A percentile compares a stretch with the other conserved stretches of the same genome.
phyloP scores from a whole-genome alignment of 2,888 invertebrate species.

The Polydrusus cervinus region DNA sequence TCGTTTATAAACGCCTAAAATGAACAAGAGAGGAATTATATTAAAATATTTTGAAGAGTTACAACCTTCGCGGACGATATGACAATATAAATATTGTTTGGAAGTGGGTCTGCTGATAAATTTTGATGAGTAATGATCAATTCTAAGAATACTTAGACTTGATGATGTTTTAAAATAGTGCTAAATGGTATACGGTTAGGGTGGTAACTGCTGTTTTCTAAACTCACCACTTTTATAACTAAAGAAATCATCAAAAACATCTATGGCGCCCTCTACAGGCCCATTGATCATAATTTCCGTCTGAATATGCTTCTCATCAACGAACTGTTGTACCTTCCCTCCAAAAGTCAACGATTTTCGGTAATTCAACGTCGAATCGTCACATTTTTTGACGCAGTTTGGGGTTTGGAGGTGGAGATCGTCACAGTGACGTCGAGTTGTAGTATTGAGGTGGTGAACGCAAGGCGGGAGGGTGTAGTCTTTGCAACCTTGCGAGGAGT shows the following conservation, averaged over 20 bases:
- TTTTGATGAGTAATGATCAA: too few relatives aligned
- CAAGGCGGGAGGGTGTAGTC: conserved; percentile 54
- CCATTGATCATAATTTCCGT: conserved; percentile 77
- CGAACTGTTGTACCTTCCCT: conserved; percentile 38
- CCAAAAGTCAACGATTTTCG: conserved; percentile 52
- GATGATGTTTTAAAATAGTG: too few relatives aligned
- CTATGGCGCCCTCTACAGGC: conserved; percentile 48
- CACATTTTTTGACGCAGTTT: conserved; percentile 44
- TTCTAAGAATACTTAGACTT: too few relatives aligned
- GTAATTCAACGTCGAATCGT: conserved; percentile 40
- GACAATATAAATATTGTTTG: too few relatives aligned
- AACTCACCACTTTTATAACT: conserved; percentile 49
- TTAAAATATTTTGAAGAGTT: too few relatives aligned
- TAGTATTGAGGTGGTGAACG: conserved; percentile 42
- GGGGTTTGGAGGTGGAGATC: conserved; percentile 38
- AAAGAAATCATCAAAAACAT: conserved; percentile 51
- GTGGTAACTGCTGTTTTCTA: too few relatives aligned
- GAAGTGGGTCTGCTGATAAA: too few relatives aligned
- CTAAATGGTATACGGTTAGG: too few relatives aligned
- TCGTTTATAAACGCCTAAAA: conserved; percentile 81
- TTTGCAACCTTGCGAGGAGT: conserved; percentile 63
- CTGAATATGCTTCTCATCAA: conserved; percentile 77
- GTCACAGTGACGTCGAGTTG: conserved; percentile 36
- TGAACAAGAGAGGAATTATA: not conserved
- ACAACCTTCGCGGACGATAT: too few relatives aligned